Conservation (phyloP, 1,140 invertebrate species). For the Eubasilissa regina region DNA sequence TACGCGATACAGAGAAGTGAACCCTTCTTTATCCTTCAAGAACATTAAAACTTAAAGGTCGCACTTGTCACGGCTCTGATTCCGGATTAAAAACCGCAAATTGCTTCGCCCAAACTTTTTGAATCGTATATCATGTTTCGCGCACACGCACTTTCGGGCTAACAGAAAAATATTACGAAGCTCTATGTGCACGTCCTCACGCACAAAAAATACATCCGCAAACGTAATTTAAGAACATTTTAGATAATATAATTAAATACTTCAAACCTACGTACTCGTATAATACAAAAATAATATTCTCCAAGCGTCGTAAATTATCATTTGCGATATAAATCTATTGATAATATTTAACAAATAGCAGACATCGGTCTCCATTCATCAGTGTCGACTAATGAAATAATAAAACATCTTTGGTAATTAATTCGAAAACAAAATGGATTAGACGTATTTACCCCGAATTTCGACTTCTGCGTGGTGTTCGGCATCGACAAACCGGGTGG, state of each 20-base stretch:
- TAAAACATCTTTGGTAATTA: conserved; percentile 33
- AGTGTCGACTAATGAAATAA: conserved; percentile 37
- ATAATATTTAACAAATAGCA: conserved; percentile 12
- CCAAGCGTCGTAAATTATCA: no score
- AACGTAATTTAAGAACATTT: not conserved
- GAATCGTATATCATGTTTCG: conserved; percentile 40
- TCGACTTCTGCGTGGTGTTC: conserved; percentile 13
- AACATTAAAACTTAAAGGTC: conserved; percentile 53
- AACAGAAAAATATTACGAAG: conserved; percentile 5
- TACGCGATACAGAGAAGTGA: conserved; percentile 8
- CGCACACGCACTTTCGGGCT: not conserved
- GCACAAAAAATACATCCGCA: not conserved
- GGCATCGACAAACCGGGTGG: conserved; percentile 19
- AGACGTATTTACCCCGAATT: conserved; percentile 25
- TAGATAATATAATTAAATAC: no score
- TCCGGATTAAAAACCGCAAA: conserved; percentile 51
- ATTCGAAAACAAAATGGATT: conserved; percentile 30
- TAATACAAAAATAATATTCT: no score
- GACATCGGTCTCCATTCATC: conserved; percentile 20
- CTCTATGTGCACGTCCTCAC: not conserved
- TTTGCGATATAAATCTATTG: no score
- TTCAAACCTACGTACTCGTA: no score
- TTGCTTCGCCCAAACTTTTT: conserved; percentile 31
- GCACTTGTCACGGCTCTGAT: conserved; percentile 43
- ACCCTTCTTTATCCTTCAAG: conserved; percentile 41